Conservation (phyloP, 2,888 invertebrate genomes). For the Masnerella sp. region DNA sequence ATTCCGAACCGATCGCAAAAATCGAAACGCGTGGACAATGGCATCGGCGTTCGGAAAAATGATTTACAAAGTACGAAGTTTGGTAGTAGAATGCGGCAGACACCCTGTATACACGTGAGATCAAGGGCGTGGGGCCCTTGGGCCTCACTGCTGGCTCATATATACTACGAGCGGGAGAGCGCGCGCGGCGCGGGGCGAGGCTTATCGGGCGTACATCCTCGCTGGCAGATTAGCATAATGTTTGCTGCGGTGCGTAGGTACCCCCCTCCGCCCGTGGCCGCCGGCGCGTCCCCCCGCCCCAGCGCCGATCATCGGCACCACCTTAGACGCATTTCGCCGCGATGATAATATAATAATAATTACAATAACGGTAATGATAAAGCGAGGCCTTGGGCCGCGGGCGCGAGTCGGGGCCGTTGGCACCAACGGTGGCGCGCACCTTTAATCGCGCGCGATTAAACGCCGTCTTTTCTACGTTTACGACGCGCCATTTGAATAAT, state of each 20-base stretch:
- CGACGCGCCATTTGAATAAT: conserved; percentile 32
- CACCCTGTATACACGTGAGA: conserved; percentile 67
- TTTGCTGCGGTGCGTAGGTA: conserved; percentile 74
- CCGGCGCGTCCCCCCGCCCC: conserved; percentile 6
- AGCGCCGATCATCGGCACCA: conserved; percentile 55
- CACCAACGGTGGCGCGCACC: conserved; percentile 39
- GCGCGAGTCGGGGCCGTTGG: conserved; percentile 40
- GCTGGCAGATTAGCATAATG: conserved; percentile 77
- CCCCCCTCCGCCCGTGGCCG: conserved; percentile 45
- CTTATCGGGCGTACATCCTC: conserved; percentile 77
- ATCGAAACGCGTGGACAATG: no score
- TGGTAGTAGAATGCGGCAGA: conserved; percentile 47
- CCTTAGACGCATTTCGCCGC: conserved; percentile 55
- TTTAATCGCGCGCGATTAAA: conserved; percentile 45
- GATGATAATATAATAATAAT: conserved; percentile 70
- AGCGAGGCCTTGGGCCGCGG: conserved; percentile 48
- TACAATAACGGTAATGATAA: conserved; percentile 65
- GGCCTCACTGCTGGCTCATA: conserved; percentile 72
- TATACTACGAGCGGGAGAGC: conserved; percentile 56
- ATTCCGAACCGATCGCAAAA: no score
- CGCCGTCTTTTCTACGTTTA: conserved; percentile 26
- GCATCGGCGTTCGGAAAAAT: conserved; percentile 19
- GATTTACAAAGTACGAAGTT: conserved; percentile 51
- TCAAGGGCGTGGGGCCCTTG: conserved; percentile 76
- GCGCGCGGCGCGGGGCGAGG: conserved; percentile 61